phyloP scores from a whole-genome alignment of 2,888 invertebrate species.

The Melieria picta region DNA sequence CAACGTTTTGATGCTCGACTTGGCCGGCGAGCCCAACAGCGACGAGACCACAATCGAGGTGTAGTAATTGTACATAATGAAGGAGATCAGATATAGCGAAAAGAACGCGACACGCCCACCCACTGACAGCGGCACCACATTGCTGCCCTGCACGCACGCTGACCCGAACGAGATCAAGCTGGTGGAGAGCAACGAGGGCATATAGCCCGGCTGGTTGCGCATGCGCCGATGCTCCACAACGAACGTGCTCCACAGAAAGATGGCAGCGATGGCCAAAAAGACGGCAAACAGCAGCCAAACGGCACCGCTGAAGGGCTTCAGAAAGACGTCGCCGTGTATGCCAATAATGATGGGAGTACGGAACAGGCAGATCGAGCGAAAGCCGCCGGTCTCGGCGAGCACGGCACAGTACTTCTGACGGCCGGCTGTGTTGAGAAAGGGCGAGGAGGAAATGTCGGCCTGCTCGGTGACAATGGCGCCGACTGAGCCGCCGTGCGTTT shows the following conservation, averaged over 20 bases:
- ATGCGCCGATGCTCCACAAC: conserved; percentile 48
- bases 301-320: conserved; percentile 68
- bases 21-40: conserved; percentile 70
- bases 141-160: conserved; percentile 67
- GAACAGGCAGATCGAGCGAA: conserved; percentile 69
- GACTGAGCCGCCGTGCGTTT: conserved; percentile 52
- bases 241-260: conserved; percentile 61
- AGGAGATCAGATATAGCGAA: conserved; percentile 57
- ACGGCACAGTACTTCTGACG: conserved; percentile 47
- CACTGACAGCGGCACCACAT: conserved; percentile 64
- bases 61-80: conserved; percentile 72
- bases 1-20: conserved; percentile 67
- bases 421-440: conserved; percentile 45
- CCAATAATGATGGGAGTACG: conserved; percentile 70
- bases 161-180: conserved; percentile 66
- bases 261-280: conserved; percentile 57
- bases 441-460: conserved; percentile 52
- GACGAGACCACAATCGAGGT: conserved; percentile 73
- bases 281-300: conserved; percentile 69
- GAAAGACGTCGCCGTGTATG: conserved; percentile 70
- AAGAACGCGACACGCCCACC: conserved; percentile 64
- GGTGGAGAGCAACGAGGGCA: conserved; percentile 57
- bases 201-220: conserved; percentile 40
- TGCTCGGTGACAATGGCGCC: conserved; percentile 51
- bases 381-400: conserved; percentile 50